A percentile compares a stretch with the other conserved stretches of the same genome.
These are phyloP conservation scores for Sebastes taczanowskii DNA, from an alignment of 2,797 vertebrate genomes.

Conservation along the genomic window DNA sequence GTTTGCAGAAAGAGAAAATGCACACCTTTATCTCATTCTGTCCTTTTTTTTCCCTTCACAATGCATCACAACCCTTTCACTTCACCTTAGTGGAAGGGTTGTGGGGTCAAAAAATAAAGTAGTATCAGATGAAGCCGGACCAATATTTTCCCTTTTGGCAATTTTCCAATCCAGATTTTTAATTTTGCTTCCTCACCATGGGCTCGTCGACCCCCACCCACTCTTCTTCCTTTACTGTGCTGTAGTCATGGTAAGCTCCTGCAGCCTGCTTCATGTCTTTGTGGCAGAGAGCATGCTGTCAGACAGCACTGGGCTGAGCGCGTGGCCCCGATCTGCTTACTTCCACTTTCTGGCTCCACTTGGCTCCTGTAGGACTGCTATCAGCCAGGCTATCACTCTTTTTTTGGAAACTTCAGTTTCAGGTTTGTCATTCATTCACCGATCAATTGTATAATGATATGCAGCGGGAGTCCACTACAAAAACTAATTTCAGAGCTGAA, in stretches of 20 bases:
- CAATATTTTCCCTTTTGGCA: slow-evolving; percentile 10
- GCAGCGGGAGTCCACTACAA: not conserved
- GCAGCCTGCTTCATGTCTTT: slow-evolving; percentile 14
- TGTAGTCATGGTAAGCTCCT: slow-evolving; percentile 24
- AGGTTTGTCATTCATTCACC: not conserved
- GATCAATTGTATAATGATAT: slow-evolving; percentile 23
- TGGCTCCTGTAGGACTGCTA: slow-evolving; percentile 8
- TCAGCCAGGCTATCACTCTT: slow-evolving; percentile 15
- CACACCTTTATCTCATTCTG: slow-evolving; percentile 17
- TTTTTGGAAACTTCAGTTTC: slow-evolving; percentile 21
- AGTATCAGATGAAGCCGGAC: not conserved
- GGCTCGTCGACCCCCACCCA: slow-evolving; percentile 38
- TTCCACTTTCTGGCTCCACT: slow-evolving; percentile 30
- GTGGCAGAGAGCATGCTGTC: slow-evolving; percentile 1
- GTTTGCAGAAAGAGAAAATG: slow-evolving; percentile 46
- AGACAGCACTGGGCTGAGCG: slow-evolving; percentile 16
- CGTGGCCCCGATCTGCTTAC: not conserved
- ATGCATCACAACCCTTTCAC: not conserved
- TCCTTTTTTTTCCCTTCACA: not conserved
- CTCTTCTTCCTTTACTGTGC: slow-evolving; percentile 13
- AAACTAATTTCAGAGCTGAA: not conserved
- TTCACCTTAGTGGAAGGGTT: not conserved
- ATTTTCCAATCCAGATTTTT: slow-evolving; percentile 12
- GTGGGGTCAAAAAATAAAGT: not conserved
- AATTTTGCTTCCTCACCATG: slow-evolving; percentile 16